Base-by-base conservation (phyloP, 2,113 vertebrate genomes). In the Cromileptes altivelis region DNA sequence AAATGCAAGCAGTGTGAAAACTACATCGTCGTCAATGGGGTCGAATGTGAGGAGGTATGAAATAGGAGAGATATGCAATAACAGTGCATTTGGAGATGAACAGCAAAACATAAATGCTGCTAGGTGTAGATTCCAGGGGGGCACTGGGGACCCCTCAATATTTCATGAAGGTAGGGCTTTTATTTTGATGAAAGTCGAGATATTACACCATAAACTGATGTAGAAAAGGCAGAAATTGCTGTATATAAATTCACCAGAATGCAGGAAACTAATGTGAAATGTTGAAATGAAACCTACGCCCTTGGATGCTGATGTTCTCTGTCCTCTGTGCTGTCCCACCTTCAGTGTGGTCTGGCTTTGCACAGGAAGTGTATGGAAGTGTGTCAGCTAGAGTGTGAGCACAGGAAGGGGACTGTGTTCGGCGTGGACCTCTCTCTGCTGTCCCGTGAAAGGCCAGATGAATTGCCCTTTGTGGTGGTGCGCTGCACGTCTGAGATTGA, bases 321-420 rank as follows among this genome's bases (percentile, higher is more conserved):
- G 5, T 61, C n/a, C 19, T 81, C 49, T 79, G 30, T 14, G 23
- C 8, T 76, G 49, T 75, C 23, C 40, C 25, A 53, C 63, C 40
- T 47, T 45, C 88, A 99, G 98, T 99, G 98, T 60, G 95, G 93
- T 42, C 71, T 98, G 85, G 91, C 96, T 47, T 95, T 98, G 79
- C 98, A 99, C 95, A 97, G 97, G 93, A 98, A 97, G 90, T 99
- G 98, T 45, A 95, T 99, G 17, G 97, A 99, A 82, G 94, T 91
- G 17, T 96, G 97, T 75, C 95, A 97, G 83, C 92, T 95, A 14
- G 93, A 96, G 82, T 99, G 98, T 11, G 97, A 97, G 42, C 94
- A 95, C 79, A 92, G 85, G 87, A 97, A 95, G 74, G 95, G 93
- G 0, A 52, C 94, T 0, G 93, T 99, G 25, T 99, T 99, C 15